Evolutionary conservation across 2,797 vertebrate genomes (phyloP), one percentile per base, ranked within the genome.

Genomic region (Alosa sapidissima): DNA sequence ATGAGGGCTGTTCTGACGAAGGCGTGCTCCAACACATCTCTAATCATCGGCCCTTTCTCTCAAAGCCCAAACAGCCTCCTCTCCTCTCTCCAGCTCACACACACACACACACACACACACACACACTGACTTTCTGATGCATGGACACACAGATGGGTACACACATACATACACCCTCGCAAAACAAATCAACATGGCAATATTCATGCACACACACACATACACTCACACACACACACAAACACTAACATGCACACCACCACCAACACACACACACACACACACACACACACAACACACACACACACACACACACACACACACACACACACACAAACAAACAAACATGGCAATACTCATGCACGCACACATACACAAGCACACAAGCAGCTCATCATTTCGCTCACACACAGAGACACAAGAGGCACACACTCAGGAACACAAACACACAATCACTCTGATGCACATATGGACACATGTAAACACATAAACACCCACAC

Each of bases 1-100:
- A 84, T 52, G 62, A 83, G 81, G 72, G 33, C 51, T 65, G 82
- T 82, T 60, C 36, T 84, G 85, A 60, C 28, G 81, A 24, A 81
- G 81, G 81, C 83, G 60, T 87, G 81, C 85, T 87, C 58, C 28
- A 84, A 81, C 75, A 85, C 87, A 83, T 83, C 86, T 87, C 78
- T 41, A 84, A 87, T 88, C 82, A 87, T 87, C 85, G 48, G 51
- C 83, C 52, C 41, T 41, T 55, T 85, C 84, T 85, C 81, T 87
- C 81, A 55, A 85, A 87, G 82, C 62, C 81, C 36, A 60, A 83
- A 82, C 48, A 48, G 55, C 78, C 81, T 85, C 81, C 62, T 72
- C 54, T 72, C 41, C 54, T 28, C 83, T n/a, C 19, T 58, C 55
- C 19, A 6, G 33, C 33, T 14, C 68, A 19, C 33, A 6, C 33